phyloP scores from a whole-genome alignment of 2,888 invertebrate genomes.

The Caradrina kadenii region DNA sequence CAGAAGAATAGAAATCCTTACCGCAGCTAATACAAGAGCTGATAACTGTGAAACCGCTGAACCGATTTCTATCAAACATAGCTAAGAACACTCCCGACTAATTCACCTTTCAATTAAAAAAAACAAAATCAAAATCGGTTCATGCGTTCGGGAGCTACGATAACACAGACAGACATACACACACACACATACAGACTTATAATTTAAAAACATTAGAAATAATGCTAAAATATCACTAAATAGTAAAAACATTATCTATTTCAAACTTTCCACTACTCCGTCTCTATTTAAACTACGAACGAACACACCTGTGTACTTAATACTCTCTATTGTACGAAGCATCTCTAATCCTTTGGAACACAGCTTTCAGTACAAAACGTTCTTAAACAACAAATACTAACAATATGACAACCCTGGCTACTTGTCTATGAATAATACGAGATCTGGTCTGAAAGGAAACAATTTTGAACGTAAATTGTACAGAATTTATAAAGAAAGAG shows the following conservation, averaged over 20 bases:
- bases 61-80: too few relatives aligned
- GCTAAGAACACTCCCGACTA: too few relatives aligned
- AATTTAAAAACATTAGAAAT: background rate
- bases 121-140: too few relatives aligned
- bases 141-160: too few relatives aligned
- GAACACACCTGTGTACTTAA: slow-evolving; percentile 5
- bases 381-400: slow-evolving; percentile 16
- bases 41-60: too few relatives aligned
- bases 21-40: too few relatives aligned
- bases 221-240: background rate
- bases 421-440: slow-evolving; percentile 56
- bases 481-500: background rate
- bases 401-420: slow-evolving; percentile 41
- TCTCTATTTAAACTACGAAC: background rate
- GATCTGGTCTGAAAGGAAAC: slow-evolving; percentile 41
- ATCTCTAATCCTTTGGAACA: slow-evolving; percentile 11
- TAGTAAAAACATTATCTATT: slow-evolving; percentile 3
- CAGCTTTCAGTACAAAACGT: slow-evolving; percentile 21
- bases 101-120: too few relatives aligned
- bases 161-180: too few relatives aligned
- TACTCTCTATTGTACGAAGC: slow-evolving; percentile 1
- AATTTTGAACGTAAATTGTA: slow-evolving; percentile 28
- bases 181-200: too few relatives aligned
- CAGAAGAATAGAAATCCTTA: too few relatives aligned
- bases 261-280: background rate